Evolutionary conservation across 2,113 vertebrate species (phyloP), one percentile per base, ranked within the genome.

Genomic region (Zosterops hypoxanthus): DNA sequence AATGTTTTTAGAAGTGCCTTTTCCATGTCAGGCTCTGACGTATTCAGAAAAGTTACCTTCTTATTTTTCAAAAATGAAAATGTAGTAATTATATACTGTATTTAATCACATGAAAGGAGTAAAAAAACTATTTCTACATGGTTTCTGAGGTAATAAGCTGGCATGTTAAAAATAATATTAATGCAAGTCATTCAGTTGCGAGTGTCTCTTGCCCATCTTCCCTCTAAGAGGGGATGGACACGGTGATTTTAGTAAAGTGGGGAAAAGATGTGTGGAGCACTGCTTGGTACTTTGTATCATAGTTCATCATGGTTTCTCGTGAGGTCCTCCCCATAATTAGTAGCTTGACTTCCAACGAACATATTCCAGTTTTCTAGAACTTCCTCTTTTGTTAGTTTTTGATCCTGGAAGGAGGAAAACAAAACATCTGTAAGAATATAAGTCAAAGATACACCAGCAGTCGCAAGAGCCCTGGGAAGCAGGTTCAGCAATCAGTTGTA

Each of bases 301-400:
- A 99, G 98, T 79, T 99, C 99, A 53, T 99, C 99, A 0, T 99
- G 99, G 93, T 98, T 99, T 97, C 98, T 99, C 34, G 99, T 99
- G 92, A 99, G 99, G 85, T 99, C 99, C 90, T 99, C 99, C 71
- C 99, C 99, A 1, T 99, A 99, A 97, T 99, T 99, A 87, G 99
- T 99, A 90, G 99, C 99, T 94, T 99, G 99, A 96, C 99, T 99
- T 97, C 99, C 99, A 41, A 99, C 99, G 21, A 99, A 99, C 99
- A 99, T 99, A 97, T 99, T 99, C 99, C 99, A 99, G 90, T 99
- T 99, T 94, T 99, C 98, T 33, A 99, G 92, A 93, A 99, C 98
- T 94, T 99, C 99, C n/a, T 99, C 98, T 97, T 99, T 99, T 2
- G 98, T 99, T 89, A 99, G 97, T 96, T 98, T 98, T 94, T 99